phyloP scores from a whole-genome alignment of 1,140 invertebrate species.

The Cotesia vestalis region DNA sequence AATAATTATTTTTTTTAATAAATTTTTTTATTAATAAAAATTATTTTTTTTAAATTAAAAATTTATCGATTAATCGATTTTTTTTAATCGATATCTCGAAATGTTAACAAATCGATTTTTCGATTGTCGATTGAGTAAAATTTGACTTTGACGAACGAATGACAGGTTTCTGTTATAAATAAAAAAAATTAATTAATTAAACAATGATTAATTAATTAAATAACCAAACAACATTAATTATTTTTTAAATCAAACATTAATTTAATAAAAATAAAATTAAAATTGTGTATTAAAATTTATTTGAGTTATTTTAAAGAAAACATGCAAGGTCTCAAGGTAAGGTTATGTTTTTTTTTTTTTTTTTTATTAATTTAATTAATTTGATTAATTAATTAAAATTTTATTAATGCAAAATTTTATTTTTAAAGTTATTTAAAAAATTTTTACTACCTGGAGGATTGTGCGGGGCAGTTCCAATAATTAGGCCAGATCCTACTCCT shows the following conservation, averaged over 20 bases:
- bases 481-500: slow-evolving; percentile 40
- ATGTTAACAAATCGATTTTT: too few relatives aligned
- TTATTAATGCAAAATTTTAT: not conserved
- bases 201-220: too few relatives aligned
- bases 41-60: not conserved
- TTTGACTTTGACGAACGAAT: too few relatives aligned
- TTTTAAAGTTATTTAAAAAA: slow-evolving; percentile 60
- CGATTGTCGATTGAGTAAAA: too few relatives aligned
- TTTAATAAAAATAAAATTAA: not conserved
- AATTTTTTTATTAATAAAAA: too few relatives aligned
- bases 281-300: not conserved
- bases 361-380: slow-evolving; percentile 11
- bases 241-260: not conserved
- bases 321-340: slow-evolving; percentile 46
- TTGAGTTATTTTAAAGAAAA: slow-evolving; percentile 13
- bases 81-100: too few relatives aligned
- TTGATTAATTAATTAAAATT: not conserved
- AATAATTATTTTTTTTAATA: too few relatives aligned
- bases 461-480: slow-evolving; percentile 55
- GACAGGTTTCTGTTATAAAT: too few relatives aligned
- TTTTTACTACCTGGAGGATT: slow-evolving; percentile 61
- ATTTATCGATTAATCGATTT: not conserved
- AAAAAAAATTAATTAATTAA: too few relatives aligned
- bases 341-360: slow-evolving; percentile 26
- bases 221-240: too few relatives aligned